Evolutionary conservation across 2,797 vertebrate species (phyloP).

Genomic region (Pogoniulus pusillus): DNA sequence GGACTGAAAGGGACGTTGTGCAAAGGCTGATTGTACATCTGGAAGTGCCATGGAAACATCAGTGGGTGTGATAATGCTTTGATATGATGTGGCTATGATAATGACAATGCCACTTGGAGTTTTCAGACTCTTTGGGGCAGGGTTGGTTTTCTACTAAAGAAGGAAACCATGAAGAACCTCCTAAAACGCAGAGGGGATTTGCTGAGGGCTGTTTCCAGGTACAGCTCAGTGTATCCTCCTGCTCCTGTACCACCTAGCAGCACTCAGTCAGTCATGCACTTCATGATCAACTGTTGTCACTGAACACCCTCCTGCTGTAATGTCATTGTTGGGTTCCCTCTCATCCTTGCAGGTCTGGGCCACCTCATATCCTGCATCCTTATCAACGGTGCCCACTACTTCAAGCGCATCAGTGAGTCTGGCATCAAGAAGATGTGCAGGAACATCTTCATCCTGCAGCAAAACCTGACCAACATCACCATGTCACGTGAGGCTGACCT

Average conservation of each 20-base stretch:
- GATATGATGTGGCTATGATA: fast-evolving
- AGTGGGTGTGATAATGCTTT: background rate
- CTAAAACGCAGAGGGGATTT: background rate
- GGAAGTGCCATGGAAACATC: background rate
- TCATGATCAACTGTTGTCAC: background rate
- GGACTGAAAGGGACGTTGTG: background rate
- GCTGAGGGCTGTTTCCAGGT: background rate
- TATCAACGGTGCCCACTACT: conserved; percentile 97
- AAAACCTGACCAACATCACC: conserved; percentile 99
- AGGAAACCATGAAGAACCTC: background rate
- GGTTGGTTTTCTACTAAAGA: background rate
- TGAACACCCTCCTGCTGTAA: background rate
- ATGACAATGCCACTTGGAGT: background rate
- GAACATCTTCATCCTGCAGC: conserved; percentile 98
- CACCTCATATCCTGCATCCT: conserved; percentile 98
- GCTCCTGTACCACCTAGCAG: background rate
- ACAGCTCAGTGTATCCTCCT: background rate
- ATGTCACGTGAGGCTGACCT: conserved; percentile 98
- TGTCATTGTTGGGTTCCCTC: background rate
- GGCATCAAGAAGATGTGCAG: conserved; percentile 99
- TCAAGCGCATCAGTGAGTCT: conserved; percentile 96
- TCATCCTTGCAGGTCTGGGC: conserved; percentile 82
- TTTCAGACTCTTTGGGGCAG: background rate
- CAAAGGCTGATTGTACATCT: background rate
- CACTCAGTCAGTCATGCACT: background rate